These are phyloP conservation scores for Trachemys scripta DNA, from an alignment of 2,113 vertebrate genomes.

Conservation along the genomic window DNA sequence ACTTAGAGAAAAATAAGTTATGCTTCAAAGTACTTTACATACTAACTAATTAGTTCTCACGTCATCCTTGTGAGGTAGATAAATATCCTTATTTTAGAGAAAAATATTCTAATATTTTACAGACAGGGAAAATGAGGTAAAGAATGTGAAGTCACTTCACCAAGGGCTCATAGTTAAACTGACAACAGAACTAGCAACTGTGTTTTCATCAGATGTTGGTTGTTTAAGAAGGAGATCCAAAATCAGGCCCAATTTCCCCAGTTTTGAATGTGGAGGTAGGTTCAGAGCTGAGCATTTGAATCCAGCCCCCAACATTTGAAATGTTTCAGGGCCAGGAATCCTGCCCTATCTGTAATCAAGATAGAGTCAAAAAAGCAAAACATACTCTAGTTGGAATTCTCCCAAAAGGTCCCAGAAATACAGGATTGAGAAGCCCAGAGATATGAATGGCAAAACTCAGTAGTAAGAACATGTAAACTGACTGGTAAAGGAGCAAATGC, in stretches of 20 bases:
- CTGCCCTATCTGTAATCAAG: background rate
- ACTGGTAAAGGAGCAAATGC: background rate
- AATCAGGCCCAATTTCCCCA: background rate
- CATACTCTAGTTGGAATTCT: background rate
- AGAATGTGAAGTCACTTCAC: background rate
- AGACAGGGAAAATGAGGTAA: background rate
- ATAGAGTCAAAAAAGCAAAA: background rate
- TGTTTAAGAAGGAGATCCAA: background rate
- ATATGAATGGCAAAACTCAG: background rate
- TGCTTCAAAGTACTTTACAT: background rate
- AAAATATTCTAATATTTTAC: background rate
- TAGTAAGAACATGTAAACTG: background rate
- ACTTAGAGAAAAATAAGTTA: background rate
- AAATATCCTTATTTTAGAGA: background rate
- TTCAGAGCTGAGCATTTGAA: background rate
- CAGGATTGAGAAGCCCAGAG: background rate
- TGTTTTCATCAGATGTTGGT: background rate
- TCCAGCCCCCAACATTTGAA: background rate
- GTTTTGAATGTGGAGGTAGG: background rate
- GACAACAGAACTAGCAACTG: background rate
- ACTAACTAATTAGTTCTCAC: accelerated
- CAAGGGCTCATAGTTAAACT: background rate
- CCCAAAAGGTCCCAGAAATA: background rate
- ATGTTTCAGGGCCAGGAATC: background rate
- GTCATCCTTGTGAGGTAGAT: background rate